Evolutionary conservation across 2,888 invertebrate genomes (phyloP).

Genomic region (Microdon myrmicae): DNA sequence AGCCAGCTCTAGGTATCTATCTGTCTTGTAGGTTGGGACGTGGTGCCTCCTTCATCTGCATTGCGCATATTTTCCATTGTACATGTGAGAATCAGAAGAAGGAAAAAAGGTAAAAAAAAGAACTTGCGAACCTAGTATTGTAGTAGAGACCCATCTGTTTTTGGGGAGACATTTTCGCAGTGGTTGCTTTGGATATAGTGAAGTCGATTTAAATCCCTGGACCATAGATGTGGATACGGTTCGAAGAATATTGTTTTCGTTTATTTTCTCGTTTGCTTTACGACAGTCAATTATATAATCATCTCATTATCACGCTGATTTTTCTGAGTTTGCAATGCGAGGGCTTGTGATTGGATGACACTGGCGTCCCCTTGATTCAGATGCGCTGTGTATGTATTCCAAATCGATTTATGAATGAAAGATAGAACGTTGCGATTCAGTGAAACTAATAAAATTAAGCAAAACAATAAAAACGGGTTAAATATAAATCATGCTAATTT

Average conservation of each 20-base stretch:
- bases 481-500: too few relatives aligned
- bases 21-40: not conserved
- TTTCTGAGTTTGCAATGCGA: not conserved
- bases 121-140: slow-evolving; percentile 28
- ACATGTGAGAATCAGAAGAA: slow-evolving; percentile 24
- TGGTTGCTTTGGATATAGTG: too few relatives aligned
- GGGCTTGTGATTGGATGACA: not conserved
- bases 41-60: slow-evolving; percentile 41
- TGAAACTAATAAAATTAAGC: not conserved
- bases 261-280: slow-evolving; percentile 4
- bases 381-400: slow-evolving; percentile 17
- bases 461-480: not conserved
- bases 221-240: too few relatives aligned
- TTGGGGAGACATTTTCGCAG: slow-evolving; percentile 3
- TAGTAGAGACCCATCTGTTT: slow-evolving; percentile 38
- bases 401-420: slow-evolving; percentile 50
- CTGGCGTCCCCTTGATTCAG: slow-evolving; percentile 5
- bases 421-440: too few relatives aligned
- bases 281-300: slow-evolving; percentile 39
- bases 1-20: slow-evolving; percentile 4
- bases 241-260: too few relatives aligned
- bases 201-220: too few relatives aligned
- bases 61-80: slow-evolving; percentile 43
- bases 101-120: slow-evolving; percentile 5
- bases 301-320: slow-evolving; percentile 16